Base-by-base conservation (phyloP, 2,888 invertebrate genomes). In the Rhagophthalmus giganteus region DNA sequence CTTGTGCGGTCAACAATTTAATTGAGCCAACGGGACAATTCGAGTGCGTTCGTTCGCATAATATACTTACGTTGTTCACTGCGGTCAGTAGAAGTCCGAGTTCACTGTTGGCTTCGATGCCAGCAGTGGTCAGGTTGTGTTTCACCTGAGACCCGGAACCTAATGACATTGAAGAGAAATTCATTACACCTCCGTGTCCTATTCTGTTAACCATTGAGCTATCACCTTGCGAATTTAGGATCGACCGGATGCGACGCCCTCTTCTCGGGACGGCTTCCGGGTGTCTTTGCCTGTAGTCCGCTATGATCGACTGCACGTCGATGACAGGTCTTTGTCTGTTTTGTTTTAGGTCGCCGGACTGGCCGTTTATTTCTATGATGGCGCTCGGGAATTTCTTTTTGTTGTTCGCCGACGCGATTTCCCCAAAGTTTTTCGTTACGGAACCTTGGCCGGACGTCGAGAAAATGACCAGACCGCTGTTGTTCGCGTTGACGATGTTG, bases 291-390 rank as follows among this genome's bases (percentile, higher is more conserved):
- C 88, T 81, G 66, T 88, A 88, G 68, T 90, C 90, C 0, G 88
- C 89, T 65, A 89, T 88, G 45, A 90, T 87, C 2, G 88, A 87
- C 68, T 88, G 85, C 0, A 90, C 90, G 69, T 91, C 89, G 50
- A 89, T 82, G n/a, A 87, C 86, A 0, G 87, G 84, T 0, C 88
- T 86, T 66, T 88, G 88, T 0, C 87, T 79, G 0, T 75, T 78
- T 64, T 77, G 71, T 1, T 77, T 76, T 28, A 67, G 78, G 50
- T 82, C 82, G 0, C 81, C 79, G 45, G 84, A 72, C 46, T 83
- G 81, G 8, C 84, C 81, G 57, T 83, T 83, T 70, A 69, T 34
- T 35, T 79, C 79, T 3, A 71, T 64, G 9, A 62, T 75, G 55
- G 68, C 68, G 56, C 70, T 67, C 59, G 72, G 60, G 63, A 73